Percentiles rank a stretch among this genome's conserved stretches.
phyloP scores from a whole-genome alignment of 2,888 invertebrate species.

The Nomada fucata region DNA sequence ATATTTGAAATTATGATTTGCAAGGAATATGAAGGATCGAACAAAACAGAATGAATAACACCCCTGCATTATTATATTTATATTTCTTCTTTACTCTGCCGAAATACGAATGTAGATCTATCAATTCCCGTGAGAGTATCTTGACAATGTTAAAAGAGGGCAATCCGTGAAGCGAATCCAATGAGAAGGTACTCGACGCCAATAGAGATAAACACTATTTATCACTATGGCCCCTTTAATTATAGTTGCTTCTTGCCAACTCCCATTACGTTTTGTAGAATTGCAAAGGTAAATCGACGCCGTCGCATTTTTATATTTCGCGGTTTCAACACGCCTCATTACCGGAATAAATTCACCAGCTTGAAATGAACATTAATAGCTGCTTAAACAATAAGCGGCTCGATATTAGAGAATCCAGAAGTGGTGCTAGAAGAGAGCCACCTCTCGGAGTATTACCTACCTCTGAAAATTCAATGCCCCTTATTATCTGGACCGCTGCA shows the following conservation, averaged over 20 bases:
- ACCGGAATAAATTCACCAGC: background rate
- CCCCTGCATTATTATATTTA: background rate
- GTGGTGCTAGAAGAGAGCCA: background rate
- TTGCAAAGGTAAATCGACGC: conserved; percentile 17
- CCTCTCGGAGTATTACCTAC: background rate
- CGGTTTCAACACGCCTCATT: conserved; percentile 9
- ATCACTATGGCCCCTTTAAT: too few relatives aligned
- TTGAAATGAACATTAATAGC: conserved; percentile 28
- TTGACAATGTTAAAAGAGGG: too few relatives aligned
- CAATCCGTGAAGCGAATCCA: too few relatives aligned
- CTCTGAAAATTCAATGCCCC: background rate
- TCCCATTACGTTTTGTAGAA: background rate
- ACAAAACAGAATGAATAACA: background rate
- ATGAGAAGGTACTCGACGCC: too few relatives aligned
- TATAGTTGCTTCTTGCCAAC: too few relatives aligned
- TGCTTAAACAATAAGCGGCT: conserved; percentile 9
- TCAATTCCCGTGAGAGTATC: too few relatives aligned
- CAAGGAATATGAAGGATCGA: background rate
- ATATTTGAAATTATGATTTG: conserved; percentile 14
- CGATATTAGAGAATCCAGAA: background rate
- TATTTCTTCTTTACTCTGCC: background rate
- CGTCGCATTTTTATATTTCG: background rate
- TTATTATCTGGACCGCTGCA: background rate
- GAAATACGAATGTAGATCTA: too few relatives aligned
- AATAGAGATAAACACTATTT: too few relatives aligned